phyloP scores from a whole-genome alignment of 2,888 invertebrate genomes.

The Colletes collaris region DNA sequence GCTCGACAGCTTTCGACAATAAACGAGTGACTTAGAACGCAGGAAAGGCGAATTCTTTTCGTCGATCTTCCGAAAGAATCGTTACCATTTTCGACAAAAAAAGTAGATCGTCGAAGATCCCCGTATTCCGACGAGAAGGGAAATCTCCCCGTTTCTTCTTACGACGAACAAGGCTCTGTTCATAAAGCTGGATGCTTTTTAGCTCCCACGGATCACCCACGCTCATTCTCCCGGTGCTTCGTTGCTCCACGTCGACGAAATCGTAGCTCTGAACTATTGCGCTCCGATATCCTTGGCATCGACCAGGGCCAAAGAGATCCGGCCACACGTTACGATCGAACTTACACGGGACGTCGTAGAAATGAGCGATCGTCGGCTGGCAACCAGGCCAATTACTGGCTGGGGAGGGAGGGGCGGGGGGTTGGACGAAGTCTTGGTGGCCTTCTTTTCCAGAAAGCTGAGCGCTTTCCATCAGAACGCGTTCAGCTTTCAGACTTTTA shows the following conservation, averaged over 20 bases:
- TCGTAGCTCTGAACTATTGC: constrained; percentile 36
- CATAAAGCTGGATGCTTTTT: constrained; percentile 44
- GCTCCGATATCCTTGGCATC: constrained; percentile 19
- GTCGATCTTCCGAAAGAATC: constrained; percentile 8
- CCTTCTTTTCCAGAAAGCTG: background rate
- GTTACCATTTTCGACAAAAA: constrained; percentile 8
- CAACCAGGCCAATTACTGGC: constrained; percentile 33
- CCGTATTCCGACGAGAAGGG: background rate
- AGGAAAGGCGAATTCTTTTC: constrained; percentile 1
- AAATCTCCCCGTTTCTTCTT: constrained; percentile 3
- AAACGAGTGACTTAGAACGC: background rate
- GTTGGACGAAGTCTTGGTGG: background rate
- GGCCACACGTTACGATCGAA: constrained; percentile 38
- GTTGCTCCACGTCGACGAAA: constrained; percentile 13
- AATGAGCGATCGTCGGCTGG: constrained; percentile 41
- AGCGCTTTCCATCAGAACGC: background rate
- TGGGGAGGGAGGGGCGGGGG: background rate
- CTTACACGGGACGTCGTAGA: constrained; percentile 34
- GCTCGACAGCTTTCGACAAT: too few species aligned
- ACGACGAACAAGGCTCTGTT: constrained; percentile 12
- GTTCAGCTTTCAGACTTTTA: background rate
- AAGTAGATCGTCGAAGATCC: constrained; percentile 9
- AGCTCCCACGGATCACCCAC: constrained; percentile 3
- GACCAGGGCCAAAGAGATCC: background rate
- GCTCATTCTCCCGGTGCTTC: background rate